phyloP scores from a whole-genome alignment of 2,113 vertebrate species.

The Nycticryphes semicollaris region DNA sequence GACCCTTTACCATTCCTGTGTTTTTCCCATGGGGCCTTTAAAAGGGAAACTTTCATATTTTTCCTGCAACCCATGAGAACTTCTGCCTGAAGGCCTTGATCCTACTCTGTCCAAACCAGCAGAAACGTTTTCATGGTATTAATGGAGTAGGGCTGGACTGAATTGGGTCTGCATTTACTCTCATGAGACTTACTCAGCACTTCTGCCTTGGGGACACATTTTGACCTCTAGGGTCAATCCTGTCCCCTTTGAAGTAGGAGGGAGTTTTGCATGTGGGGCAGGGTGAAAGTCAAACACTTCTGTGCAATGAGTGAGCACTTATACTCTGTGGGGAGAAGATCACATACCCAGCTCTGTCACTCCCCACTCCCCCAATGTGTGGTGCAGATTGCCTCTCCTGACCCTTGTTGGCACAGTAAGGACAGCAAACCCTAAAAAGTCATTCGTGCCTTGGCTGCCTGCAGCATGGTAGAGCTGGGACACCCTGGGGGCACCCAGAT shows the following conservation, averaged over 20 bases:
- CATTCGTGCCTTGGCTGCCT: background rate
- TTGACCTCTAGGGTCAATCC: constrained; percentile 24
- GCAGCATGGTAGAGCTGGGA: background rate
- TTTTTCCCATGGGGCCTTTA: constrained; percentile 38
- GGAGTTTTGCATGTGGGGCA: background rate
- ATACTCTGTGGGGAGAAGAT: background rate
- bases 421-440: background rate
- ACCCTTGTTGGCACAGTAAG: background rate
- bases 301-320: background rate
- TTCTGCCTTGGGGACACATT: background rate
- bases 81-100: background rate
- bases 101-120: background rate
- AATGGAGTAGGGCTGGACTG: background rate
- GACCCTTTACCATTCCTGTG: constrained; percentile 16
- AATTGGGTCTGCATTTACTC: background rate
- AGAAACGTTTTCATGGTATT: constrained; percentile 25
- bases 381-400: background rate
- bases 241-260: constrained; percentile 36
- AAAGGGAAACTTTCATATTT: constrained; percentile 24
- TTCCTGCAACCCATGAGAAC: constrained; percentile 16
- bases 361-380: background rate
- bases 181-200: background rate
- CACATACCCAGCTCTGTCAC: background rate
- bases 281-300: constrained; percentile 9
- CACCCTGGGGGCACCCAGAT: fast-evolving